Evolutionary conservation across 2,888 invertebrate genomes (phyloP).

Genomic region (Chymomyza procnemis): DNA sequence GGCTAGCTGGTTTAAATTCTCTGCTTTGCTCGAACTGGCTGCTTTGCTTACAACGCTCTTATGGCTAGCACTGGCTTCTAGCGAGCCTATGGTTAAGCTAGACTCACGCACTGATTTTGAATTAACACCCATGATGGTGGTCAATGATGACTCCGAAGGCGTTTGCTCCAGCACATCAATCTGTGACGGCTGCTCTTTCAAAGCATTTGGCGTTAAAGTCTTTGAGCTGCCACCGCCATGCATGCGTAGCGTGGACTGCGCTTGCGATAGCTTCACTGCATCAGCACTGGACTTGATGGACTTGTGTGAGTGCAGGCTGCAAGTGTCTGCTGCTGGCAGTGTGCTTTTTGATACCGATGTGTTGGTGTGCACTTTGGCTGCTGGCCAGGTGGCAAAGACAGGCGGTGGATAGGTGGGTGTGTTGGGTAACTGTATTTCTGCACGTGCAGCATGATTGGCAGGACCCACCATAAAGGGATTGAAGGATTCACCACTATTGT

Average conservation of each 20-base stretch:
- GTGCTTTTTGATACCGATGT: constrained; percentile 31
- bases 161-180: neutral
- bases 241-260: constrained; percentile 45
- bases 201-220: neutral
- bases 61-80: neutral
- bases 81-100: neutral
- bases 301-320: neutral
- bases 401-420: constrained; percentile 46
- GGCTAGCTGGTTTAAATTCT: too few species aligned
- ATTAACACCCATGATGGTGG: constrained; percentile 34
- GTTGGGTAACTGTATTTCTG: constrained; percentile 35
- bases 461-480: constrained; percentile 52
- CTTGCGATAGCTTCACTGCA: constrained; percentile 42
- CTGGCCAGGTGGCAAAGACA: constrained; percentile 33
- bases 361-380: constrained; percentile 25
- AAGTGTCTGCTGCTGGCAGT: neutral
- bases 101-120: neutral
- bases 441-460: neutral
- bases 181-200: neutral
- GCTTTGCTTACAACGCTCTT: too few species aligned
- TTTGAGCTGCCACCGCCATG: constrained; percentile 29
- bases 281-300: constrained; percentile 30
- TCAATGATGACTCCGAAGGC: constrained; percentile 14
- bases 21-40: too few species aligned
- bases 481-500: constrained; percentile 27